phyloP scores from a whole-genome alignment of 2,797 vertebrate genomes.

The Salmo trutta region DNA sequence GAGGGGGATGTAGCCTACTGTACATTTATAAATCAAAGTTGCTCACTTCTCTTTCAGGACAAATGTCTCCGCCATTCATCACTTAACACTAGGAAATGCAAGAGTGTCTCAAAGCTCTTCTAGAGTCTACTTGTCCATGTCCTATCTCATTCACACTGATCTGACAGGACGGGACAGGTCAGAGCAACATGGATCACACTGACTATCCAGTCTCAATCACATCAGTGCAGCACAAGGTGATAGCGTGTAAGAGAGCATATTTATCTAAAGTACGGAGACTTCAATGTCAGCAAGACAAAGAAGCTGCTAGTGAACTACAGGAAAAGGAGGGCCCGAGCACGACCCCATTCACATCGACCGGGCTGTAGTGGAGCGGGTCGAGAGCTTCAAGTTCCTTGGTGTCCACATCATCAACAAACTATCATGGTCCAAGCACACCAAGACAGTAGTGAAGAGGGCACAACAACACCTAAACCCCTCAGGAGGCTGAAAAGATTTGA shows the following conservation, averaged over 20 bases:
- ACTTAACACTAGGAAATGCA: not conserved
- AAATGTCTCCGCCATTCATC: not conserved
- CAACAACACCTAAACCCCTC: too few species aligned
- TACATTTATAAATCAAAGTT: not conserved
- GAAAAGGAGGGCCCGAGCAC: too few species aligned
- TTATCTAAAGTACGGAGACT: too few species aligned
- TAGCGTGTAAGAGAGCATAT: not conserved
- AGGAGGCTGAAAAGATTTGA: too few species aligned
- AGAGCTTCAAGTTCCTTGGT: too few species aligned
- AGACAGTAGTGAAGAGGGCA: too few species aligned
- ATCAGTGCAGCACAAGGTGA: slow-evolving; percentile 8
- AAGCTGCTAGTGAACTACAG: too few species aligned
- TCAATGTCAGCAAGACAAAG: too few species aligned
- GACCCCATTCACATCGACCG: too few species aligned
- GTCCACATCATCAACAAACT: too few species aligned
- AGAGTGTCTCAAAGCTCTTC: not conserved
- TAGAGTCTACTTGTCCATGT: not conserved
- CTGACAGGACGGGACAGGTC: not conserved
- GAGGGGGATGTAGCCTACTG: not conserved
- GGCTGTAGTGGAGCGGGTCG: too few species aligned
- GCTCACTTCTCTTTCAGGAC: not conserved
- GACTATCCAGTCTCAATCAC: not conserved
- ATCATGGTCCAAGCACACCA: too few species aligned
- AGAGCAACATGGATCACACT: not conserved
- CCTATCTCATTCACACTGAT: not conserved